A percentile compares a stretch with the other conserved stretches of the same genome.
These are phyloP conservation scores for Acanthosepion esculentum DNA, from an alignment of 2,888 invertebrate species.

Conservation along the genomic window DNA sequence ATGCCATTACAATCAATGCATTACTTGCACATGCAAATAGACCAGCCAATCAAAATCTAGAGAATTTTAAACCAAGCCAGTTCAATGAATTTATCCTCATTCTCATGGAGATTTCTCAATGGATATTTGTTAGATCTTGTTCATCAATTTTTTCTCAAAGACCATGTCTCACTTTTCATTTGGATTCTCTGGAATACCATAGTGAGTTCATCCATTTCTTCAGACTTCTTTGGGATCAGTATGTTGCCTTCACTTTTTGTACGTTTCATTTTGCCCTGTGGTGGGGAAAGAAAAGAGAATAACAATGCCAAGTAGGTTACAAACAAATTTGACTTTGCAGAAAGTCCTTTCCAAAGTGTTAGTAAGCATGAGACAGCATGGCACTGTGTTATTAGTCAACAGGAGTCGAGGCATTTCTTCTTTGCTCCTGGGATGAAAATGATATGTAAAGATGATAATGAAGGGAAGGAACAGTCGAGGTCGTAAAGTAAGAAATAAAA, in stretches of 20 bases:
- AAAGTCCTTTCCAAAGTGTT: neutral
- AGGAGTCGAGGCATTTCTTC: neutral
- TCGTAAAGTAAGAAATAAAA: neutral
- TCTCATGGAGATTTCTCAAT: too few species aligned
- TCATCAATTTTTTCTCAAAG: neutral
- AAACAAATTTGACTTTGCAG: neutral
- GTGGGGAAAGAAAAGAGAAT: neutral
- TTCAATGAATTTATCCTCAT: neutral
- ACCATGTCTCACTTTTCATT: slow-evolving; percentile 40
- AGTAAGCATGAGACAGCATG: neutral
- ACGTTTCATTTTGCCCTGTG: slow-evolving; percentile 62
- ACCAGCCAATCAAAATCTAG: neutral
- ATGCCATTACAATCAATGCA: neutral
- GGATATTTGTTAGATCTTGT: too few species aligned
- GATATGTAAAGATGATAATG: neutral
- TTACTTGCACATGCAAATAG: neutral
- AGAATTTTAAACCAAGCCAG: neutral
- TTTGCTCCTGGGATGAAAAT: neutral
- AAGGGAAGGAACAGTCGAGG: neutral
- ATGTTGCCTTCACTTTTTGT: slow-evolving; percentile 57
- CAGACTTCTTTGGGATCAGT: slow-evolving; percentile 50
- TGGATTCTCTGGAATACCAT: slow-evolving; percentile 56
- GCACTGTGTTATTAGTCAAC: neutral
- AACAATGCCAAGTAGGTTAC: neutral
- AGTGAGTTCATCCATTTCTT: slow-evolving; percentile 58